These are phyloP conservation scores for Athene cunicularia DNA, from an alignment of 2,113 vertebrate species.

Conservation along the genomic window DNA sequence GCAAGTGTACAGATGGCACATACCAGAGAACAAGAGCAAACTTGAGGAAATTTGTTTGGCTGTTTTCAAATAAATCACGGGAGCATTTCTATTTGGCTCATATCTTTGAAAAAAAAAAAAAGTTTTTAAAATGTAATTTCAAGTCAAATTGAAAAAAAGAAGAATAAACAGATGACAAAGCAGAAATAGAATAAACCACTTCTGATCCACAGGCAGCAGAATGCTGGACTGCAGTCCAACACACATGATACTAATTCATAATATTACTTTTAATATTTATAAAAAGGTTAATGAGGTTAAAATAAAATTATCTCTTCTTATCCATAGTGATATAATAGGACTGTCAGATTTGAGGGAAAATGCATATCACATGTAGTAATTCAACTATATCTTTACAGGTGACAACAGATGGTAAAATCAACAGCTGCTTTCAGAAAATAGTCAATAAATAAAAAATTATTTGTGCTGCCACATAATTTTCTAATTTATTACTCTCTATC, in stretches of 20 bases:
- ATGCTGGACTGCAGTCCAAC: neutral
- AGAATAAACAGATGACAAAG: neutral
- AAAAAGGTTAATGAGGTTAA: neutral
- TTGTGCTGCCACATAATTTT: neutral
- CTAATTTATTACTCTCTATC: neutral
- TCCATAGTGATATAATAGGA: neutral
- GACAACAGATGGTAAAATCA: neutral
- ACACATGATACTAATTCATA: neutral
- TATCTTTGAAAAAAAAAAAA: neutral
- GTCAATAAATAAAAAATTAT: neutral
- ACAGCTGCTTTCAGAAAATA: neutral
- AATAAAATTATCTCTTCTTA: neutral
- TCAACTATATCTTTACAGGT: neutral
- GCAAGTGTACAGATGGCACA: slow-evolving; percentile 23
- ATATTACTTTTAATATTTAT: neutral
- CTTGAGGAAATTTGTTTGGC: neutral
- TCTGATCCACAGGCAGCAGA: neutral
- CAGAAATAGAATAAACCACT: neutral
- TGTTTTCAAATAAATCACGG: slow-evolving; percentile 18
- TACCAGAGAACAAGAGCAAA: slow-evolving; percentile 1
- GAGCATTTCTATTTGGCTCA: neutral
- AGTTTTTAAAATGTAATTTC: neutral
- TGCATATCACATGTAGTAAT: neutral
- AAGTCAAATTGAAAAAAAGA: neutral
- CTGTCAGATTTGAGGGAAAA: neutral